Base-by-base conservation (phyloP, 2,113 vertebrate species). In the Silurus glanis region DNA sequence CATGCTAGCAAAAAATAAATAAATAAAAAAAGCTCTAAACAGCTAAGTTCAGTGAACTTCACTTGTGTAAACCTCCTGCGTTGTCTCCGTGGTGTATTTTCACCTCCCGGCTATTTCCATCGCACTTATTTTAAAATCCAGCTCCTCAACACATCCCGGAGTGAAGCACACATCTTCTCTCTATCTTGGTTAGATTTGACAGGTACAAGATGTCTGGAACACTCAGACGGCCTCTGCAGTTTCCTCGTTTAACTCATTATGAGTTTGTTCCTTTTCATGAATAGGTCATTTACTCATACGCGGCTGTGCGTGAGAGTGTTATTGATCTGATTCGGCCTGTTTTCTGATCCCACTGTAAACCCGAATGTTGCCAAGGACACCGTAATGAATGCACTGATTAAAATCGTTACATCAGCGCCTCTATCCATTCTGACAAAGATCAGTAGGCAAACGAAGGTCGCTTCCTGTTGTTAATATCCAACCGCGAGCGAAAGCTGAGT, bases 391-490 rank as follows among this genome's bases (percentile, higher is more conserved):
- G 25, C 19, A 47, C 16, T 49, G 58, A 75, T 80, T 84, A 58
- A 62, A 84, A 66, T 16, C 21, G 64, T 86, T 56, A 79, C 80
- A 83, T 79, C 84, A 81, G 56, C 14, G 28, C 45, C 28, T 51
- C 80, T 87, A 83, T 89, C 7, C 19, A 17, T 66, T 49, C 13
- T 8, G 55, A 66, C 59, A 82, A 83, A 85, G 82, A 85, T 87
- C 66, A 87, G 75, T 49, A 17, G 49, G 79, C 2, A 72, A 87
- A 87, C 84, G 67, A 84, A 78, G 71, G 85, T 84, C 53, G 47
- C 69, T 58, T 49, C 72, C 53, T 86, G 85, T 86, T 80, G 75
- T 58, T 85, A 85, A 82, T 78, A 78, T 80, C 58, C 59, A 84
- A 83, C 61, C 21, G 62, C 45, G 85, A 75, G 78, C 79, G 74